Evolutionary conservation across 2,797 vertebrate genomes (phyloP), one percentile per base, ranked within the genome.

Genomic region (Chaetodon trifasciatus): DNA sequence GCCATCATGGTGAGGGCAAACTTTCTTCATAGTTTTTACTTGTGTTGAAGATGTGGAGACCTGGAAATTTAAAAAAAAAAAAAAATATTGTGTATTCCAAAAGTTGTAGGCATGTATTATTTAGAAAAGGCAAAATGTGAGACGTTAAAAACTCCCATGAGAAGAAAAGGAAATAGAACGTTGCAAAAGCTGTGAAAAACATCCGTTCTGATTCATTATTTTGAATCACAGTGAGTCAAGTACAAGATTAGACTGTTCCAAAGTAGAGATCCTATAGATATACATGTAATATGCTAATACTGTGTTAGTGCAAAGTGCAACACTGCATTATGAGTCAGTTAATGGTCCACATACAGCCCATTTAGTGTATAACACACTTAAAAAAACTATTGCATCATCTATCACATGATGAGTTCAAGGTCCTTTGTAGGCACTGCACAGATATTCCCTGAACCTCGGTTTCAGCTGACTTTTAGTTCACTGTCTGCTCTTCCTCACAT

Each of bases 201-300:
- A 50, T 42, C 28, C 4, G 32, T 17, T 67, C 23, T 39, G 69
- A 73, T 24, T 35, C 56, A 44, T 44, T 40, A n/a, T 21, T 63
- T 46, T 21, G 15, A 58, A 42, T 39, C 15, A 23, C 8, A 55
- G 56, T 66, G 68, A 76, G 58, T 80, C 52, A 84, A 13, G 8
- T 4, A 21, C 37, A 61, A 52, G 13, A 68, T 23, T 13, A 76
- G 28, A 23, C 11, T 17, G 6, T 40, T 76, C 21, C 28, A 24
- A 60, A 39, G 32, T 28, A 61, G 52, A 57, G 40, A 17, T 56
- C 10, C 19, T 28, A n/a, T 6, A 52, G 19, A 58, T 70, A 32
- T 50, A 5, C 13, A 37, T 7, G 21, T 16, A 11, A 49, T 16
- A 11, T 65, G 21, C 7, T 39, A 13, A 72, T 4, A 12, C 4